Evolutionary conservation across 2,888 invertebrate genomes (phyloP), one percentile per base, ranked within the genome.

Genomic region (Lasius fuliginosus): DNA sequence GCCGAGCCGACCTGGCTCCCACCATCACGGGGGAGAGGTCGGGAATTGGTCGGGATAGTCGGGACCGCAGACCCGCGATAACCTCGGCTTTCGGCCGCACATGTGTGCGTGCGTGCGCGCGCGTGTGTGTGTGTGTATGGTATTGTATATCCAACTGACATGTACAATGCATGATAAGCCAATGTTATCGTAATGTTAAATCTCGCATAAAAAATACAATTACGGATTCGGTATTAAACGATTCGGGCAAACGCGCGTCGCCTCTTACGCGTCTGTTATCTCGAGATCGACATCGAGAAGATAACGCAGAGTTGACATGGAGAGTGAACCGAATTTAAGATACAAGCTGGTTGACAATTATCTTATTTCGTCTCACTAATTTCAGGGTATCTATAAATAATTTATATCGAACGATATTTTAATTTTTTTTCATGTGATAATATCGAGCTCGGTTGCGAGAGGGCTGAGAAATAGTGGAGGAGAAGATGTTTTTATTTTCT

Each of bases 31-130:
- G 18, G 73, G 53, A 15, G 18, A 58, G 33, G n/a, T 49, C 60
- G 58, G 58, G 18, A 74, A 74, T 74, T 27, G 58, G 42, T 42
- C 40, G 58, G 58, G 69, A 33, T 40, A 73, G 56, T 73, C 71
- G 36, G 56, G 11, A 71, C 36, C 53, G 33, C 42, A 58, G 40
- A 73, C 58, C 40, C 27, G 23, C 23, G 71, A 58, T 58, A 73
- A 42, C 40, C 58, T 74, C 27, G 58, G 40, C n/a, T 30, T 42
- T 74, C n/a, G 36, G 49, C 2, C 11, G 11, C 68, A 53, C 23
- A 23, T 23, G 23, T 23, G 23, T 23, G 11, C 30, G 30, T n/a
- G n/a, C n/a, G n/a, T n/a, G n/a, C n/a, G n/a, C n/a, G n/a, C n/a
- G n/a, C n/a, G n/a, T n/a, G 12, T 42, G 12, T 42, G 18, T 49